Evolutionary conservation across 2,888 invertebrate species (phyloP), one percentile per base, ranked within the genome.

Genomic region (Frankliniella intonsa): DNA sequence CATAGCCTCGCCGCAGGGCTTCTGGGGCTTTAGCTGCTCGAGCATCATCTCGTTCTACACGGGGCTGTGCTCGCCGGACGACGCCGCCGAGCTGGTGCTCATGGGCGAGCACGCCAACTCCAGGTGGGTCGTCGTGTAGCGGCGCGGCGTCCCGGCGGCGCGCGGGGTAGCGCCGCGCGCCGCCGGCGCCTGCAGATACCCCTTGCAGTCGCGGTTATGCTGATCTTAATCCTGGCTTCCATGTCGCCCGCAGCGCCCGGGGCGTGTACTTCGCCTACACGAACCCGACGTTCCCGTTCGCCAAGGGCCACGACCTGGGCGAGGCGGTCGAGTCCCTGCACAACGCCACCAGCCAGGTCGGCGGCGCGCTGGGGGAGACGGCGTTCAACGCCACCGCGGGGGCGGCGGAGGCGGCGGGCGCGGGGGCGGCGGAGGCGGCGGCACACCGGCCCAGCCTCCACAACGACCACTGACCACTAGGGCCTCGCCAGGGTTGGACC

Each of bases 11-110:
- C 84, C 87, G 0, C 83, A 86, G 0, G 92, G 91, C 0, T 92
- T 92, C 86, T 92, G 91, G 87, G 91, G 88, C 0, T 89, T 87
- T 9, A 88, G 87, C 50, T 92, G 92, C 84, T 81, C 83, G 80
- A 89, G 90, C 12, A 91, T 91, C 91, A 86, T 91, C 25, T 86
- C 88, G 3, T 89, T 90, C 85, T 87, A 90, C 84, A 87, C 91
- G 38, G 90, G 90, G 0, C 88, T 90, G 85, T 92, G 92, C 84
- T 87, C 88, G 50, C 80, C 88, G 0, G 84, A 85, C 1, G 84
- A 86, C n/a, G 85, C 87, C 0, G 85, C 85, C 1, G 89, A 89
- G 0, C 86, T 89, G 80, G 85, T 88, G n/a, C 81, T 89, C 0
- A 90, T 90, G 86, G 92, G 92, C 12, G 91, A 91, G 86, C 86